Conservation (phyloP, 2,113 vertebrate genomes). For the Alexandromys fortis region DNA sequence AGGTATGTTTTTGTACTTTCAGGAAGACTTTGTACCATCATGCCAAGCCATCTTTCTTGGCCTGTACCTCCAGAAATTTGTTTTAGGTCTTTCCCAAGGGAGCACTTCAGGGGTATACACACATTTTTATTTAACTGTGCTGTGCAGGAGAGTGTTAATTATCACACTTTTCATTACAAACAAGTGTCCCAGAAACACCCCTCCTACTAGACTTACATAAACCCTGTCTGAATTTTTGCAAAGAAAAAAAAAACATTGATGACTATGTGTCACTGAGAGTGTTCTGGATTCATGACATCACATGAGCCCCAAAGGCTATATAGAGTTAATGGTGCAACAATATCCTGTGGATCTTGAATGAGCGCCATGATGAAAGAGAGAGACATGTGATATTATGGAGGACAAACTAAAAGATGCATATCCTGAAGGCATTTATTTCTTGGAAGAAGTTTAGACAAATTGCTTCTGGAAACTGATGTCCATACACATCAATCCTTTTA, state of each 20-base stretch:
- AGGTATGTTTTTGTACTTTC: neutral
- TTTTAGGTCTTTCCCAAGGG: neutral
- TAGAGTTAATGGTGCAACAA: conserved; percentile 36
- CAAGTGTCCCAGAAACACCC: conserved; percentile 45
- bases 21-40: neutral
- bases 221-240: neutral
- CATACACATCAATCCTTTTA: neutral
- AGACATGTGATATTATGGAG: neutral
- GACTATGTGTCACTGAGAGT: neutral
- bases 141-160: neutral
- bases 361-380: neutral
- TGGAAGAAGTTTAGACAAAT: neutral
- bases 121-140: neutral
- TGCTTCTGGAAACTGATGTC: neutral
- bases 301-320: neutral
- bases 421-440: neutral
- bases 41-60: neutral
- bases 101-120: neutral
- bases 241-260: conserved; percentile 31
- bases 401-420: neutral
- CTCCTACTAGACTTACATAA: conserved; percentile 9
- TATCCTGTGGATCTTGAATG: neutral
- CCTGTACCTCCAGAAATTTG: neutral
- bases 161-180: neutral
- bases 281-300: neutral